Base-by-base conservation (phyloP, 2,888 invertebrate genomes). In the Neocrepidodera transversa region DNA sequence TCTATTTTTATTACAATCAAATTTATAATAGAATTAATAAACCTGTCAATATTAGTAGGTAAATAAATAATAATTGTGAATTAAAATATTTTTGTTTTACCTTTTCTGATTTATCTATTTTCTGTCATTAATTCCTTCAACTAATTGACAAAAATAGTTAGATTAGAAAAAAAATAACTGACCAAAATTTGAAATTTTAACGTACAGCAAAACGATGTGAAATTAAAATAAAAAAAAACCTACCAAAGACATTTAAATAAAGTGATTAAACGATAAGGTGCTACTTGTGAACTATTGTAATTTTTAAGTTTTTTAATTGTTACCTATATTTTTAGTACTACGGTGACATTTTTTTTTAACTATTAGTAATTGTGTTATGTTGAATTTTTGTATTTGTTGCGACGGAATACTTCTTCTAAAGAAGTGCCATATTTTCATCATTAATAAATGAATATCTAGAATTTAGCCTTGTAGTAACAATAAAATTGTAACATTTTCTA, bases 161-260 rank as follows among this genome's bases (percentile, higher is more conserved):
- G 32, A 13, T n/a, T 32, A 1, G 6, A 13, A 32, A 32, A 42
- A 42, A 5, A 23, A n/a, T n/a, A n/a, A n/a, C n/a, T n/a, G n/a
- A 20, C 13, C 20, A 23, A 42, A 42, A 10, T 16, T 35, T 28
- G 14, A 51, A 23, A 43, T 53, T n/a, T 43, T 17, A 38, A 23
- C 23, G 36, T 49, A 36, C 17, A 17, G 17, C 11, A 20, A n/a
- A 20, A 16, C 17, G 16, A 36, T 23, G 53, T 52, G 52, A 52
- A 35, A 35, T 45, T 53, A n/a, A n/a, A n/a, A n/a, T n/a, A n/a
- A n/a, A n/a, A n/a, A 35, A 36, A 61, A 64, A 66, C 49, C 67
- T 69, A 71, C 69, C 69, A 71, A 71, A 69, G 71, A 69, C 67
- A 62, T 69, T 69, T 66, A 65, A 59, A 64, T 68, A 66, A 68